Conservation (phyloP, 2,113 vertebrate species). For the Polypterus bichir region DNA sequence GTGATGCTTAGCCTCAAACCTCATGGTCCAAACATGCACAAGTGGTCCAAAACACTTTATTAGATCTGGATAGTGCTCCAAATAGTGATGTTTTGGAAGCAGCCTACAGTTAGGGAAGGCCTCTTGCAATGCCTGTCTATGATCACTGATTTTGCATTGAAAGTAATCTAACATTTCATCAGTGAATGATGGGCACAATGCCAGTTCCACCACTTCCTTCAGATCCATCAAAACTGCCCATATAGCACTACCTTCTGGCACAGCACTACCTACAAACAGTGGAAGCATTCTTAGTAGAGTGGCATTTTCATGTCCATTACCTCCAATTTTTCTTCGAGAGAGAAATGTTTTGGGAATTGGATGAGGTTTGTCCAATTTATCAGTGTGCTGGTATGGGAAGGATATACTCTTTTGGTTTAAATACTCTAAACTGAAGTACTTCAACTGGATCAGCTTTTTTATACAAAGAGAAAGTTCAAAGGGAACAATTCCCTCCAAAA, state of each 20-base stretch:
- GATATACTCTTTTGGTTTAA: conserved; percentile 1
- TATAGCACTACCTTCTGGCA: conserved; percentile 1
- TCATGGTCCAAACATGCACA: not conserved
- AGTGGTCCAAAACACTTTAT: not conserved
- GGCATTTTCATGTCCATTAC: conserved; percentile 14
- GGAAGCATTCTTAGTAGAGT: conserved; percentile 9
- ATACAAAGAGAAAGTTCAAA: conserved; percentile 9
- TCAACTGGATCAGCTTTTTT: conserved; percentile 1
- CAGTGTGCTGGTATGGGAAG: conserved; percentile 3
- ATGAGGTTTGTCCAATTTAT: conserved; percentile 6
- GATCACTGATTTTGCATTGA: conserved; percentile 7
- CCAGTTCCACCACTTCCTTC: conserved; percentile 4
- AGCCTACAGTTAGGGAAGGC: not conserved
- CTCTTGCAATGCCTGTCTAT: not conserved
- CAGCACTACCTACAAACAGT: conserved; percentile 3
- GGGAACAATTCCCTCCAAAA: conserved; percentile 1
- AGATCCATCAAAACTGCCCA: conserved; percentile 8
- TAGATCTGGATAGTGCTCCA: not conserved
- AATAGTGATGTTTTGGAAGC: not conserved
- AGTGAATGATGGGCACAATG: conserved; percentile 4
- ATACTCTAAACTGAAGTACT: conserved; percentile 2
- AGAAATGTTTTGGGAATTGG: conserved; percentile 1
- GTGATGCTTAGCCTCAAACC: not conserved
- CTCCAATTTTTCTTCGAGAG: conserved; percentile 2
- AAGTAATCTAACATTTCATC: conserved; percentile 4